phyloP scores from a whole-genome alignment of 1,140 invertebrate genomes.

The Drosophila seguyi region DNA sequence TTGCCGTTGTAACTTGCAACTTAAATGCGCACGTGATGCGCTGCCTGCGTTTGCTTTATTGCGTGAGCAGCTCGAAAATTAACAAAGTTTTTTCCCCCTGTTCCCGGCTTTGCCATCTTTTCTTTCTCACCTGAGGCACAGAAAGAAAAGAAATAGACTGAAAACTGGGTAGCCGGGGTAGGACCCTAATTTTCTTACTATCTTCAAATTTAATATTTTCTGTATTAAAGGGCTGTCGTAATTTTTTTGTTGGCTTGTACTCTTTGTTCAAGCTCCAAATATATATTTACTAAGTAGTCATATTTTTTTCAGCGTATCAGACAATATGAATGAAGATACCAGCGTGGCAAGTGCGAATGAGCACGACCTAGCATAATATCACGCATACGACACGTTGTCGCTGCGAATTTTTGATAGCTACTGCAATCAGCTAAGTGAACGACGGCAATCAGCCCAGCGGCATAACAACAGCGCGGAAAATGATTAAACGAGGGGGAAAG shows the following conservation, averaged over 20 bases:
- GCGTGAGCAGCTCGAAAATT: constrained; percentile 73
- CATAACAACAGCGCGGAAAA: constrained; percentile 39
- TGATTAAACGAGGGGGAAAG: constrained; percentile 52
- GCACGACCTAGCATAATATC: constrained; percentile 52
- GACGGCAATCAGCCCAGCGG: constrained; percentile 39
- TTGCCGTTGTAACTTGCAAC: constrained; percentile 79
- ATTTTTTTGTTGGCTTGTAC: too few relatives aligned
- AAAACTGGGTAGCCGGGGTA: neutral
- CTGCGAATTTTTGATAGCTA: constrained; percentile 45
- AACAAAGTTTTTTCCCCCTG: constrained; percentile 58
- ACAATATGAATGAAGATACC: constrained; percentile 53
- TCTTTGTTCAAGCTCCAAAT: too few relatives aligned
- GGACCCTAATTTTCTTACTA: too few relatives aligned
- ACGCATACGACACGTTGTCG: constrained; percentile 53
- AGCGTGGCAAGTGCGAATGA: constrained; percentile 39
- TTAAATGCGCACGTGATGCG: constrained; percentile 80
- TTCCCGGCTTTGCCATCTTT: neutral
- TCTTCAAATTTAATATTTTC: fast-evolving
- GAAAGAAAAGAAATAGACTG: neutral
- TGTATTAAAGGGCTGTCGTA: neutral
- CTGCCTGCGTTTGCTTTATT: constrained; percentile 73
- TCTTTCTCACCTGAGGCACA: neutral
- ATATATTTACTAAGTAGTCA: neutral
- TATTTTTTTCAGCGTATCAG: neutral
- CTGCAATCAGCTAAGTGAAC: constrained; percentile 57